These are phyloP conservation scores for Staurois parvus DNA, from an alignment of 2,797 vertebrate genomes.

Conservation along the genomic window DNA sequence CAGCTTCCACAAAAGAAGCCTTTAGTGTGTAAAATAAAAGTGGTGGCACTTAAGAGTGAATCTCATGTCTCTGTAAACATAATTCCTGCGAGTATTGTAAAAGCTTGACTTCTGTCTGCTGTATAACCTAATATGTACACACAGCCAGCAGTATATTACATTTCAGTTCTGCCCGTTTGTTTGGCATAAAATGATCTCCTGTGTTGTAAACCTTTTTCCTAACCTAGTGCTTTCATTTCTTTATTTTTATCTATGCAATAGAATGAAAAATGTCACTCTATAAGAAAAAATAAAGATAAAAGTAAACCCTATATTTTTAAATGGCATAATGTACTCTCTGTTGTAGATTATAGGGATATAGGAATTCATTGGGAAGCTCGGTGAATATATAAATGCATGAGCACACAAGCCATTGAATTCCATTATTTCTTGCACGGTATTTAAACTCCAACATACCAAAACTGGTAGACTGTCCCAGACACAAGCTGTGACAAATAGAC, in stretches of 20 bases:
- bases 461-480: neutral
- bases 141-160: neutral
- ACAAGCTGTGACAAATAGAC: neutral
- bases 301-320: neutral
- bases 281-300: neutral
- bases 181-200: neutral
- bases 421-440: neutral
- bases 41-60: slow-evolving; percentile 16
- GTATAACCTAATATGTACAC: neutral
- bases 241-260: neutral
- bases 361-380: too few species aligned
- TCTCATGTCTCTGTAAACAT: slow-evolving; percentile 22
- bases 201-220: neutral
- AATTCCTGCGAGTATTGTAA: slow-evolving; percentile 29
- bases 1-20: slow-evolving; percentile 6
- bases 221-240: neutral
- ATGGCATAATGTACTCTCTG: neutral
- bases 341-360: neutral
- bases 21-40: slow-evolving; percentile 19
- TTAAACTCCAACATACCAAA: neutral
- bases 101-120: slow-evolving; percentile 21
- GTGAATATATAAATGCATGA: too few species aligned
- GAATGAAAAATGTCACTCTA: neutral
- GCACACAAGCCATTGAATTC: neutral
- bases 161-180: neutral